These are phyloP conservation scores for Pygoscelis antarcticus DNA, from an alignment of 2,113 vertebrate species.

Conservation along the genomic window DNA sequence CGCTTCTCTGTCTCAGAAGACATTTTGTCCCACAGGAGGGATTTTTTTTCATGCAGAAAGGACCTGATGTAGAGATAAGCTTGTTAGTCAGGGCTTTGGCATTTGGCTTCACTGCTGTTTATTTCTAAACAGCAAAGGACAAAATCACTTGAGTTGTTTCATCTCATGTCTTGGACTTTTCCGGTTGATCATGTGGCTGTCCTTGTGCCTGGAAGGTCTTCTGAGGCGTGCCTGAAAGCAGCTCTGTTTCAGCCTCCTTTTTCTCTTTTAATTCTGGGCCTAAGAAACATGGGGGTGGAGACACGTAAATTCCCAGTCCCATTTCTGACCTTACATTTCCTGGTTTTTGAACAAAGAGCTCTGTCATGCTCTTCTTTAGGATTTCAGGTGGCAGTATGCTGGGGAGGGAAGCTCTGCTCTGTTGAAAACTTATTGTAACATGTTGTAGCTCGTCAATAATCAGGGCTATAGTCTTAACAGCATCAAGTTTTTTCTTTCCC, in stretches of 20 bases:
- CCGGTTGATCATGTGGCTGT: background rate
- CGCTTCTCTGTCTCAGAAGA: background rate
- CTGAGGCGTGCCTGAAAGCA: conserved; percentile 4
- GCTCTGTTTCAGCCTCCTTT: background rate
- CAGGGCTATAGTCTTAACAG: background rate
- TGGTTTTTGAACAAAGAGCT: conserved; percentile 63
- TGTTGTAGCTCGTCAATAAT: background rate
- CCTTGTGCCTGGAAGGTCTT: background rate
- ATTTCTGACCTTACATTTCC: conserved; percentile 6
- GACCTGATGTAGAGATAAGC: background rate
- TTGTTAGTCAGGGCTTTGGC: background rate
- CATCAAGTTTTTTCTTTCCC: background rate
- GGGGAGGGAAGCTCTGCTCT: background rate
- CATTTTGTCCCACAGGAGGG: background rate
- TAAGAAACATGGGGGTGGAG: background rate
- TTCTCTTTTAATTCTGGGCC: background rate
- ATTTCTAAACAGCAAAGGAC: background rate
- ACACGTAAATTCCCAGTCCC: background rate
- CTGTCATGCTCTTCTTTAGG: conserved; percentile 30
- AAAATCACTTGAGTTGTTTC: background rate
- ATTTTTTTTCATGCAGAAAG: background rate
- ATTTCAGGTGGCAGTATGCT: conserved; percentile 58
- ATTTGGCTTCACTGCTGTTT: background rate
- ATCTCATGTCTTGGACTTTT: background rate
- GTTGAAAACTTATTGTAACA: background rate